phyloP scores from a whole-genome alignment of 2,888 invertebrate species.

The Brenthis hecate region DNA sequence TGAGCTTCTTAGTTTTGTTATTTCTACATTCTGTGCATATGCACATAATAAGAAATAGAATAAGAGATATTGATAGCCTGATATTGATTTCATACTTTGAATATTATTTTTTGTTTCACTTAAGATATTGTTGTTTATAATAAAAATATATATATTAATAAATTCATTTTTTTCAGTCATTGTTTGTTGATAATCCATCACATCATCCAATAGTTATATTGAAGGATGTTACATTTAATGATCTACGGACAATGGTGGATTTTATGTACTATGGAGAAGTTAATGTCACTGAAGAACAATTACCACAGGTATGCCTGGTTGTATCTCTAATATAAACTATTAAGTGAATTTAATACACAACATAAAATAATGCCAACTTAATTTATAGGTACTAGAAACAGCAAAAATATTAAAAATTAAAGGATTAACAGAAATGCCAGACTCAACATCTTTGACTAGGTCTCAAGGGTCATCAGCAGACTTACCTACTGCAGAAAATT shows the following conservation, averaged over 20 bases:
- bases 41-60: background rate
- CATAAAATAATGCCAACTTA: background rate
- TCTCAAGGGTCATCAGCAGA: slow-evolving; percentile 84
- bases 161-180: slow-evolving; percentile 76
- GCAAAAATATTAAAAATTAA: slow-evolving; percentile 94
- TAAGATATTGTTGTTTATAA: too few relatives aligned
- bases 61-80: background rate
- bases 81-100: too few relatives aligned
- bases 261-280: slow-evolving; percentile 97
- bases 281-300: slow-evolving; percentile 93
- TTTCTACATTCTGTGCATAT: background rate
- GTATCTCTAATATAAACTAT: background rate
- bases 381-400: slow-evolving; percentile 85
- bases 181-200: slow-evolving; percentile 93
- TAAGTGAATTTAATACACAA: background rate
- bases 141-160: too few relatives aligned
- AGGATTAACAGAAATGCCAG: slow-evolving; percentile 93
- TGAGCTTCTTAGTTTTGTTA: slow-evolving; percentile 53
- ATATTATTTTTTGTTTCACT: too few relatives aligned
- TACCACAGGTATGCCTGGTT: slow-evolving; percentile 84
- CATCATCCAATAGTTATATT: slow-evolving; percentile 94
- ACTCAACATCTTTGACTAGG: slow-evolving; percentile 88
- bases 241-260: slow-evolving; percentile 93
- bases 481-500: slow-evolving; percentile 81
- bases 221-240: slow-evolving; percentile 93